These are phyloP conservation scores for Himalopsyche kuldschensis DNA, from an alignment of 2,888 invertebrate species.

Conservation along the genomic window DNA sequence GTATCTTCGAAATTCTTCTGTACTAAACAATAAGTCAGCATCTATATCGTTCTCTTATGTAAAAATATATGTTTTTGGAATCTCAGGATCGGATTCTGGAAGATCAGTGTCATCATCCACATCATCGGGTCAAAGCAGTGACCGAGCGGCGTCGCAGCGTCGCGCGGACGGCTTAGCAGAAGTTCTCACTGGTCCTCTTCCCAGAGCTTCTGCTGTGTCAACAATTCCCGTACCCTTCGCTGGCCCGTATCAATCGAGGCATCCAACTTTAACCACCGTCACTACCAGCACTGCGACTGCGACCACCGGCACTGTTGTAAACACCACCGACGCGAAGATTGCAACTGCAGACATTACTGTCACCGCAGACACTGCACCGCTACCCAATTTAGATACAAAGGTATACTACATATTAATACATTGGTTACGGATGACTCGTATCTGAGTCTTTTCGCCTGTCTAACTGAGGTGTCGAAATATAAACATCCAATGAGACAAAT, in stretches of 20 bases:
- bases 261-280: background rate
- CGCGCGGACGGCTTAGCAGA: constrained; percentile 55
- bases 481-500: too few species aligned
- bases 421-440: too few species aligned
- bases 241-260: background rate
- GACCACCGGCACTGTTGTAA: constrained; percentile 43
- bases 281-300: background rate
- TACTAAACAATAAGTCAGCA: background rate
- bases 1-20: background rate
- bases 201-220: constrained; percentile 44
- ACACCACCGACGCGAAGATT: background rate
- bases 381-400: constrained; percentile 47
- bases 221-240: constrained; percentile 41
- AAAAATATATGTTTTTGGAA: too few species aligned
- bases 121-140: constrained; percentile 50
- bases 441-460: too few species aligned
- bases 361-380: constrained; percentile 43
- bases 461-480: too few species aligned
- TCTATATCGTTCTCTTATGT: too few species aligned
- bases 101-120: constrained; percentile 43
- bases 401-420: too few species aligned
- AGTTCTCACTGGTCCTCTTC: constrained; percentile 53
- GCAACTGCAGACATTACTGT: constrained; percentile 40
- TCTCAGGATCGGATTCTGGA: background rate
- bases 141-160: constrained; percentile 51